phyloP scores from a whole-genome alignment of 2,113 vertebrate species.

The Orthonyx spaldingii region DNA sequence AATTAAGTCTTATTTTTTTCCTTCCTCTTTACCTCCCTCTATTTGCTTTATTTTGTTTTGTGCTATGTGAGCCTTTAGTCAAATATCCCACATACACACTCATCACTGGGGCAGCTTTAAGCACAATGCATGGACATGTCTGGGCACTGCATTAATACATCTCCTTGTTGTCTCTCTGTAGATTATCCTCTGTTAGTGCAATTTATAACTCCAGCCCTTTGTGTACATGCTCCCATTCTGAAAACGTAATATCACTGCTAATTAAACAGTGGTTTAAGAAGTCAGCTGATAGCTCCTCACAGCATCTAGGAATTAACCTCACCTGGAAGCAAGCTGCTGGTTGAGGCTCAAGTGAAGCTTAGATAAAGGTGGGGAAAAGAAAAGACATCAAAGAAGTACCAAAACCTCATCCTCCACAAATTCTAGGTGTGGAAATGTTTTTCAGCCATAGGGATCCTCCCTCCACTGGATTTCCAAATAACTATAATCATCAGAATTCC shows the following conservation, averaged over 20 bases:
- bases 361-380: constrained; percentile 35
- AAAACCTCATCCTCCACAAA: constrained; percentile 57
- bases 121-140: constrained; percentile 39
- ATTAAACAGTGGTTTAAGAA: constrained; percentile 52
- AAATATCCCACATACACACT: constrained; percentile 10
- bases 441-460: constrained; percentile 45
- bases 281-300: constrained; percentile 3
- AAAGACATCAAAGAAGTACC: constrained; percentile 51
- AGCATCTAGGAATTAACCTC: constrained; percentile 56
- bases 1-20: not conserved
- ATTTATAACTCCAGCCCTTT: constrained; percentile 42
- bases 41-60: not conserved
- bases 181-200: constrained; percentile 38
- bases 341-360: constrained; percentile 23
- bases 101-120: constrained; percentile 20
- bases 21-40: not conserved
- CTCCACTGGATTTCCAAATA: constrained; percentile 29
- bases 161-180: not conserved
- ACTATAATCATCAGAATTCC: constrained; percentile 49
- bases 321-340: constrained; percentile 54
- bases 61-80: not conserved
- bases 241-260: constrained; percentile 40
- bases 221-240: constrained; percentile 28
- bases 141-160: constrained; percentile 30
- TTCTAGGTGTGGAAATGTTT: constrained; percentile 61